Evolutionary conservation across 2,113 vertebrate species (phyloP).

Genomic region (Barnardius zonarius): DNA sequence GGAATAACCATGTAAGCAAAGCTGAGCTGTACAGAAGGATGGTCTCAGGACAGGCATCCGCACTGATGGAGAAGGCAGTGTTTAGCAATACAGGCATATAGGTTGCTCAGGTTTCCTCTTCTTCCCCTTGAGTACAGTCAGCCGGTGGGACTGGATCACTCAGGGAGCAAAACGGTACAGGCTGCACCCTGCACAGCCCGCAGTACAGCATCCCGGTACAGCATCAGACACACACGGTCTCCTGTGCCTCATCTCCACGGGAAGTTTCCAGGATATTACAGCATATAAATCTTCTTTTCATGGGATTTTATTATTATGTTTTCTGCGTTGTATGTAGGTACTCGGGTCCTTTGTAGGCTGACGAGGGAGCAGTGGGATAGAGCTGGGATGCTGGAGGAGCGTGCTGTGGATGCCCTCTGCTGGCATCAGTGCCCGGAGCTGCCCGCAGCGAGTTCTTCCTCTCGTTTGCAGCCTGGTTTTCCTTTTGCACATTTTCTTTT

Average conservation of each 20-base stretch:
- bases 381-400: neutral
- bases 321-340: fast-evolving
- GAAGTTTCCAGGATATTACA: neutral
- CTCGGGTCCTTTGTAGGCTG: neutral
- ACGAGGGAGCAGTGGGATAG: neutral
- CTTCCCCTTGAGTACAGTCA: neutral
- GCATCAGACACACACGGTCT: neutral
- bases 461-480: neutral
- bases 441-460: fast-evolving
- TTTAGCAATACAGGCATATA: neutral
- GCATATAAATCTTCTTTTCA: neutral
- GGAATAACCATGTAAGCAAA: neutral
- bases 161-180: neutral
- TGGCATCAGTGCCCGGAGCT: fast-evolving
- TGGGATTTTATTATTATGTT: neutral
- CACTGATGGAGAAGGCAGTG: neutral
- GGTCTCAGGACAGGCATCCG: neutral
- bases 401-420: constrained; percentile 18
- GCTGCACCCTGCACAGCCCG: neutral
- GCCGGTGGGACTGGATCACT: neutral
- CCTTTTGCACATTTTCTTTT: neutral
- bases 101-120: neutral
- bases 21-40: neutral
- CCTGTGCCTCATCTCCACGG: neutral
- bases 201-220: neutral